Percentiles rank a stretch among this genome's conserved stretches.
Evolutionary conservation across 2,888 invertebrate genomes (phyloP).

Genomic region (Parnassius mnemosyne): DNA sequence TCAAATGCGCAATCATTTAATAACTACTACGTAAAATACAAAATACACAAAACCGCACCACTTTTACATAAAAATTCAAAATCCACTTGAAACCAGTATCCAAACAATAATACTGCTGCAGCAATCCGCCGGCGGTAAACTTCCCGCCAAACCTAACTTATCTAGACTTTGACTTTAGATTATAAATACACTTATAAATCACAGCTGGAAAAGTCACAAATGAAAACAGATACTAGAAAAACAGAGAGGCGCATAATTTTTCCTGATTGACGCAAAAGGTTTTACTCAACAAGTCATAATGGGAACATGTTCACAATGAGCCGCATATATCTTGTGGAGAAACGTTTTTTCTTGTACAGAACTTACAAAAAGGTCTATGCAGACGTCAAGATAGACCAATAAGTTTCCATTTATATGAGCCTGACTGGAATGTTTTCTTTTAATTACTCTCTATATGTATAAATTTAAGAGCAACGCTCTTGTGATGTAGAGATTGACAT

Average conservation of each 20-base stretch:
- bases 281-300: slow-evolving; percentile 15
- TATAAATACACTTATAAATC: background rate
- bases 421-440: slow-evolving; percentile 24
- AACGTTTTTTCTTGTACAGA: slow-evolving; percentile 8
- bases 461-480: slow-evolving; percentile 16
- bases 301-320: slow-evolving; percentile 21
- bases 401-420: slow-evolving; percentile 25
- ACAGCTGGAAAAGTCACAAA: slow-evolving; percentile 13
- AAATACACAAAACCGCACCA: too few relatives aligned
- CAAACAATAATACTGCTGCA: too few relatives aligned
- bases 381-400: slow-evolving; percentile 23
- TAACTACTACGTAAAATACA: too few relatives aligned
- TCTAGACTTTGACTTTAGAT: too few relatives aligned
- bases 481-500: slow-evolving; percentile 10
- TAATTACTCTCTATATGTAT: slow-evolving; percentile 23
- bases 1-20: too few relatives aligned
- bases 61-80: too few relatives aligned
- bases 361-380: slow-evolving; percentile 12
- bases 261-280: slow-evolving; percentile 18
- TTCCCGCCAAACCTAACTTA: too few relatives aligned
- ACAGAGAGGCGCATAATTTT: slow-evolving; percentile 7
- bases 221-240: slow-evolving; percentile 11
- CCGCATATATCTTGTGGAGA: slow-evolving; percentile 14
- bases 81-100: too few relatives aligned
- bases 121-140: too few relatives aligned